phyloP scores from a whole-genome alignment of 2,113 vertebrate species.

The Sciurus niger region DNA sequence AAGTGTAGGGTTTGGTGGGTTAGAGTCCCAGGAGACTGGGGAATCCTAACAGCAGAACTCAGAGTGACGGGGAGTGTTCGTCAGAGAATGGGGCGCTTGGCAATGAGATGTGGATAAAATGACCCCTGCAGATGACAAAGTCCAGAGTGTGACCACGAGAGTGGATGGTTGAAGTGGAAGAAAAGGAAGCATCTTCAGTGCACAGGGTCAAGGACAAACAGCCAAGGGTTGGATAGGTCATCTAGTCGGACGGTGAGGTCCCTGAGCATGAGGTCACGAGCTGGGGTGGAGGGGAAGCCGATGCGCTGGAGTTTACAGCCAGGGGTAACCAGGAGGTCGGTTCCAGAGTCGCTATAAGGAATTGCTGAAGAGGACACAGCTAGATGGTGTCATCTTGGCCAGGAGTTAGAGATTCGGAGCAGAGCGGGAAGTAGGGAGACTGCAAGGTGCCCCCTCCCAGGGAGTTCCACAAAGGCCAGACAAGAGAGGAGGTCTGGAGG shows the following conservation, averaged over 20 bases:
- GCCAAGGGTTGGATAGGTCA: not conserved
- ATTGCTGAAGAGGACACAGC: accelerated
- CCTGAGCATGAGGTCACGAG: not conserved
- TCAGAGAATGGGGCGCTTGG: not conserved
- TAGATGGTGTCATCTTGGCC: not conserved
- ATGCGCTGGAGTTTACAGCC: too few species aligned
- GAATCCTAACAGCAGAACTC: not conserved
- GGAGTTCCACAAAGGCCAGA: not conserved
- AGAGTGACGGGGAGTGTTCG: not conserved
- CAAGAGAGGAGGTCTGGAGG: accelerated
- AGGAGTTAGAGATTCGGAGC: not conserved
- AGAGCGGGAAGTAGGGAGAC: not conserved
- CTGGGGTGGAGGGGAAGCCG: not conserved
- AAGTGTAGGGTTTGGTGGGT: not conserved
- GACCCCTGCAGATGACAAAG: not conserved
- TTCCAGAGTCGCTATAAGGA: not conserved
- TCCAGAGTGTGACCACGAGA: not conserved
- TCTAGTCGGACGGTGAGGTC: not conserved
- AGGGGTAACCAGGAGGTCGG: not conserved
- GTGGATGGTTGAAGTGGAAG: not conserved
- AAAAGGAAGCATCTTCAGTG: not conserved
- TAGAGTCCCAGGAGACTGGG: not conserved
- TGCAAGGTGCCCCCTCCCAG: not conserved
- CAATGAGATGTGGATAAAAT: not conserved
- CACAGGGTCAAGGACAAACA: not conserved